Evolutionary conservation across 2,888 invertebrate species (phyloP), one percentile per base, ranked within the genome.

Genomic region (Troglohyphantes excavatus): DNA sequence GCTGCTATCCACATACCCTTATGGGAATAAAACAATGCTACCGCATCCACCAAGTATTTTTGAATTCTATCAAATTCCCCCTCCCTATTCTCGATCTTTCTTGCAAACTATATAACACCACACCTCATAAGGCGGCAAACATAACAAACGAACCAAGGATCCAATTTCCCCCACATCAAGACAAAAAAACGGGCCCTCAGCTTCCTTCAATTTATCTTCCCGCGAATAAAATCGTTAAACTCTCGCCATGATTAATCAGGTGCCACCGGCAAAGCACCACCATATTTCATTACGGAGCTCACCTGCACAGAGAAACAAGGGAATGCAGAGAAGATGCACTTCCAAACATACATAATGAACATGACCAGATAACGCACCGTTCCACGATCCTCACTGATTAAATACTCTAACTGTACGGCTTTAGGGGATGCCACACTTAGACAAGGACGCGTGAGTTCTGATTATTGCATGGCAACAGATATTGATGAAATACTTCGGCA

Each of bases 321-420:
- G 17, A n/a, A 19, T 19, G 33, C 39, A n/a, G 26, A 19, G 33
- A 68, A 3, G 19, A 29, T 33, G 33, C 33, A n/a, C 13, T 61
- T 53, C 33, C 53, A 53, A 53, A 53, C 53, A 53, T n/a, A 19
- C 19, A 61, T 59, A 75, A 75, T 59, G 75, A 59, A 75, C 29
- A 33, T n/a, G 59, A 61, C 26, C 26, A 75, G 61, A 59, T 75
- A 59, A 53, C 23, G 19, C 23, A 17, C 29, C 68, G 29, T 19
- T 13, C 53, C 17, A 26, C 27, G 59, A 70, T 33, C 21, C 7
- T 43, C 23, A 46, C 75, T 59, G 75, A 75, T 75, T 75, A 61
- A 75, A 75, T 23, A 59, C 61, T 59, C 59, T 19, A 75, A 75
- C 75, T 29, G 23, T 27, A 65, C 65, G 65, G 65, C 27, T 65